These are phyloP conservation scores for Camelus dromedarius DNA, from an alignment of 2,113 vertebrate species.

Conservation along the genomic window DNA sequence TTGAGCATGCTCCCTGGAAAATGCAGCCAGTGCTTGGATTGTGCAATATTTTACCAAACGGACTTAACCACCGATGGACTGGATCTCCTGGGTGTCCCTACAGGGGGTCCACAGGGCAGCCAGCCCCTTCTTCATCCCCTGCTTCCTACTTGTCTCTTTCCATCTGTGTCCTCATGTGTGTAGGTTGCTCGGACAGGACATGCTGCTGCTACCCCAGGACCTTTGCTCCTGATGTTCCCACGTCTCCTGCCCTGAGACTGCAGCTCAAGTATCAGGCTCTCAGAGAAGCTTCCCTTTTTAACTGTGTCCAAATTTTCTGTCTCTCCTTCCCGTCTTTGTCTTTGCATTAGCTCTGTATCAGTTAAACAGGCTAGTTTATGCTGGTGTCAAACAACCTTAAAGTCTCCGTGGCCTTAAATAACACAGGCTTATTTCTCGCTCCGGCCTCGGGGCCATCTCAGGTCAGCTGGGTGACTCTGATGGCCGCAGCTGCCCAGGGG, in stretches of 20 bases:
- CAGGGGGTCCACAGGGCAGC: no score
- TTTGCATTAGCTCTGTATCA: neutral
- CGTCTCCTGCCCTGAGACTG: neutral
- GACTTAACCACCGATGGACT: neutral
- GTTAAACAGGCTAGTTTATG: neutral
- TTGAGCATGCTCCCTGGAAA: neutral
- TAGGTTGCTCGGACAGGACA: neutral
- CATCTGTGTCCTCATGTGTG: neutral
- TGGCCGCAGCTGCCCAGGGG: no score
- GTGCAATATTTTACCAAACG: neutral
- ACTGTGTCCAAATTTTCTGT: fast-evolving
- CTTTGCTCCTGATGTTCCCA: fast-evolving
- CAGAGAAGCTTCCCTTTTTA: neutral
- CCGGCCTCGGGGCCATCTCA: fast-evolving
- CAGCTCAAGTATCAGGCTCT: no score
- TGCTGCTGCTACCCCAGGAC: neutral
- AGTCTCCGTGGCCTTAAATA: neutral
- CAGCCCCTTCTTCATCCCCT: no score
- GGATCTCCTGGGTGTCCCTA: fast-evolving
- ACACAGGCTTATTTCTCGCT: neutral
- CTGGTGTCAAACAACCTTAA: neutral
- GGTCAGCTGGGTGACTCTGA: neutral
- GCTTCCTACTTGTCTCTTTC: neutral
- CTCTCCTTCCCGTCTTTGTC: neutral
- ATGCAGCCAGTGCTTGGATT: neutral